Evolutionary conservation across 2,113 vertebrate species (phyloP), one percentile per base, ranked within the genome.

Genomic region (Nettapus auritus): DNA sequence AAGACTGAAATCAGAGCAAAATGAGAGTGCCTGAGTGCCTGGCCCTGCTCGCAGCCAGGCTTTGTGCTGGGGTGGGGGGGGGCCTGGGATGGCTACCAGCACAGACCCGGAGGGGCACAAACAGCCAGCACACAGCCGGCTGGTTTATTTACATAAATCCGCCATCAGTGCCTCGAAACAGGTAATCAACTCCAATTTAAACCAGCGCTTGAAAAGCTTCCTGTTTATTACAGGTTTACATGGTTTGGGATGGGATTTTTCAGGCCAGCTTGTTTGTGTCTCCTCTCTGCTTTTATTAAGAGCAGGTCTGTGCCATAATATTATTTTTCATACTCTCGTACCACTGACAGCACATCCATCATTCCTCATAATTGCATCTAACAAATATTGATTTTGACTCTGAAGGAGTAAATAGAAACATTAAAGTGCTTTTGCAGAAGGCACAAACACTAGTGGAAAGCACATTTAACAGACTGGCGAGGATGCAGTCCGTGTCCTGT

Each of bases 321-420:
- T 77, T 90, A 79, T 87, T 92, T 91, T 62, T 78, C 46, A 26
- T 80, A 11, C 76, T 86, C 89, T 85, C 70, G 6, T 55, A 28
- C 57, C 57, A 2, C 74, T 36, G 86, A 87, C 86, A 89, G 93
- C 3, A 2, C 93, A 96, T 96, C 95, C 90, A 88, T 96, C 94
- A 90, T 68, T 89, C 93, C n/a, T 86, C 86, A 88, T 97, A 96
- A 95, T 91, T 94, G 93, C 88, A 84, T 70, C 92, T 94, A 97
- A 95, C 90, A 93, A 96, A 91, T 88, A 90, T 81, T 81, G 93
- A 88, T 90, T 93, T 94, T 88, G 82, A 86, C 94, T 96, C 90
- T 60, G 18, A n/a, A 91, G 90, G 64, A 78, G 89, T 90, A 88
- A 90, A 96, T 88, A 95, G 91, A 88, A 88, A 82, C 88, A 95